phyloP scores from a whole-genome alignment of 2,113 vertebrate species.

The Empidonax alnorum region DNA sequence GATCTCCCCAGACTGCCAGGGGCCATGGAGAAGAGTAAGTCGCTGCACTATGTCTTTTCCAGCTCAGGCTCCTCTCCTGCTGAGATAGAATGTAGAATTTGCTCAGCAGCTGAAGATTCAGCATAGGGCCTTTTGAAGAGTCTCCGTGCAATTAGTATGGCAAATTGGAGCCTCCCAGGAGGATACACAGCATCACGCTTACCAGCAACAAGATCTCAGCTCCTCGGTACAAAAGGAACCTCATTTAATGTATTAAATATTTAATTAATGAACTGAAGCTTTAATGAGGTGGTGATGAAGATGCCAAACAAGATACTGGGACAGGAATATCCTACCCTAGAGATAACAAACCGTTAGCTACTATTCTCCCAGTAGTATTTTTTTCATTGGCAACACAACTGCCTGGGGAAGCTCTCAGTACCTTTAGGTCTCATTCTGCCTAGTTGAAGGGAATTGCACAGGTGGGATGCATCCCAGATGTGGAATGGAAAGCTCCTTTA shows the following conservation, averaged over 20 bases:
- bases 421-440: neutral
- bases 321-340: slow-evolving; percentile 45
- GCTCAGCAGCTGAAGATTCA: slow-evolving; percentile 63
- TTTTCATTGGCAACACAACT: neutral
- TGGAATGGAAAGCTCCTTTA: neutral
- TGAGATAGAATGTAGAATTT: slow-evolving; percentile 11
- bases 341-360: slow-evolving; percentile 35
- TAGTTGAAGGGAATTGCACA: neutral
- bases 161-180: slow-evolving; percentile 77
- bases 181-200: slow-evolving; percentile 60
- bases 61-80: slow-evolving; percentile 31
- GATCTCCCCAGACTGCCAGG: neutral
- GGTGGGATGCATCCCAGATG: neutral
- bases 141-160: slow-evolving; percentile 75
- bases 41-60: neutral
- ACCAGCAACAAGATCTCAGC: slow-evolving; percentile 67
- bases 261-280: slow-evolving; percentile 76
- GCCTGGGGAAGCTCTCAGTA: neutral
- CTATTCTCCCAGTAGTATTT: slow-evolving; percentile 31
- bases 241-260: slow-evolving; percentile 76
- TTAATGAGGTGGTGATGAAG: slow-evolving; percentile 76
- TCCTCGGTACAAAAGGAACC: slow-evolving; percentile 63
- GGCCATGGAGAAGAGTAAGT: neutral
- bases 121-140: slow-evolving; percentile 64
- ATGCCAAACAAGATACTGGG: slow-evolving; percentile 64